A percentile compares a stretch with the other conserved stretches of the same genome.
Conservation (phyloP, 2,113 vertebrate species). For the Cheilinus undulatus region DNA sequence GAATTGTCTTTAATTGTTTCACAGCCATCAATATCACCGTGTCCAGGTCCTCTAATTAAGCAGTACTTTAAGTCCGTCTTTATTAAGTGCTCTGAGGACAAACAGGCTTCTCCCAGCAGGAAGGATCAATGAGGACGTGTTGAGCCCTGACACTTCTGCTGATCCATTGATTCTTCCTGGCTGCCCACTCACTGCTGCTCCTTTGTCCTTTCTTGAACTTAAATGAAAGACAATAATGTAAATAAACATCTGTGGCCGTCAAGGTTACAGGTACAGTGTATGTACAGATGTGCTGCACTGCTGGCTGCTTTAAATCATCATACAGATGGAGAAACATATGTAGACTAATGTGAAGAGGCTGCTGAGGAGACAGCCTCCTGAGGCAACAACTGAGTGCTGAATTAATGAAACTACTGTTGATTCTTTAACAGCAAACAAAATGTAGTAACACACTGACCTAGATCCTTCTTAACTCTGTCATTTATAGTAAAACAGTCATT, state of each 20-base stretch:
- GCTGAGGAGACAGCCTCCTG: neutral
- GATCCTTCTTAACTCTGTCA: neutral
- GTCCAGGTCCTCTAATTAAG: neutral
- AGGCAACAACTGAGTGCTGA: neutral
- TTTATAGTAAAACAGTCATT: neutral
- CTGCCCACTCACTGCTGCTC: neutral
- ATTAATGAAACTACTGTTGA: neutral
- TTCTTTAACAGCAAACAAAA: neutral
- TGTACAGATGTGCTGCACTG: neutral
- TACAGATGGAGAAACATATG: neutral
- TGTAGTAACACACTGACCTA: neutral
- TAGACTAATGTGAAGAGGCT: neutral
- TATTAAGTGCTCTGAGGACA: neutral
- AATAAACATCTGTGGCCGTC: neutral
- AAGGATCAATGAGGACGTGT: no score
- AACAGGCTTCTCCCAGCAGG: neutral
- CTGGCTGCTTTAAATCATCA: slow-evolving; percentile 5
- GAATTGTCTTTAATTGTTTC: no score
- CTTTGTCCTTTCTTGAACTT: neutral
- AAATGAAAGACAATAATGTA: neutral
- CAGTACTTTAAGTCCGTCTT: neutral
- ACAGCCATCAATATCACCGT: no score
- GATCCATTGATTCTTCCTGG: neutral
- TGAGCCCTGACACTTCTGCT: neutral
- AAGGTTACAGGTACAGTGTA: neutral